Percentiles rank a stretch among this genome's conserved stretches.
Evolutionary conservation across 2,888 invertebrate species (phyloP).

Genomic region (Caradrina clavipalpis): DNA sequence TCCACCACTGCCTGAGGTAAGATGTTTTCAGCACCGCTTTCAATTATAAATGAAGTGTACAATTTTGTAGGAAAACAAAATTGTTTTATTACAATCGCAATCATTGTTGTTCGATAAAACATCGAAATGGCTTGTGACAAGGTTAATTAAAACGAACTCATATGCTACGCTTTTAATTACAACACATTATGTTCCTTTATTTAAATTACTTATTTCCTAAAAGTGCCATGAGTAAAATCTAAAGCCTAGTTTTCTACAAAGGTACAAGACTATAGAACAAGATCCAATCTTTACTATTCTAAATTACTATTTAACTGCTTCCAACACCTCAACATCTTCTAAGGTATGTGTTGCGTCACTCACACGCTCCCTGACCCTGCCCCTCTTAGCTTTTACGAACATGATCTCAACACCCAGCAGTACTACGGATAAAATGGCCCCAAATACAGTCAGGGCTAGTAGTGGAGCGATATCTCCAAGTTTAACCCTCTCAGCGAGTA

Average conservation of each 20-base stretch:
- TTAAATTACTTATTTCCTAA: too few species aligned
- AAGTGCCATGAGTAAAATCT: neutral
- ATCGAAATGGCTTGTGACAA: neutral
- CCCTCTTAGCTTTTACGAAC: constrained; percentile 63
- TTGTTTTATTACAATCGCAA: constrained; percentile 29
- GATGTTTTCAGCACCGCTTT: constrained; percentile 60
- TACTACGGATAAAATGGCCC: constrained; percentile 71
- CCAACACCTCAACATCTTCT: constrained; percentile 3
- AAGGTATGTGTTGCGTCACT: constrained; percentile 8
- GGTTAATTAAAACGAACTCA: too few species aligned
- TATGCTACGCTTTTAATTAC: too few species aligned
- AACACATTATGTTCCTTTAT: too few species aligned
- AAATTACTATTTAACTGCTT: constrained; percentile 17
- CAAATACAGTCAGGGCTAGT: constrained; percentile 68
- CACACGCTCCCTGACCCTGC: neutral
- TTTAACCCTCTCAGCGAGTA: constrained; percentile 83
- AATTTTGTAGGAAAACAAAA: neutral
- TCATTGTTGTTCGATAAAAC: constrained; percentile 4
- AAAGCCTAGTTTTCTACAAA: neutral
- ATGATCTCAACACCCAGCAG: constrained; percentile 75
- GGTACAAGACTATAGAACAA: neutral
- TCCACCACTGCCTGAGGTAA: constrained; percentile 69
- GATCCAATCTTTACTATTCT: neutral
- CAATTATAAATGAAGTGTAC: neutral
- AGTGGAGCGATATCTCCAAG: constrained; percentile 79